Base-by-base conservation (phyloP, 2,888 invertebrate species). In the Heliconius cydno region DNA sequence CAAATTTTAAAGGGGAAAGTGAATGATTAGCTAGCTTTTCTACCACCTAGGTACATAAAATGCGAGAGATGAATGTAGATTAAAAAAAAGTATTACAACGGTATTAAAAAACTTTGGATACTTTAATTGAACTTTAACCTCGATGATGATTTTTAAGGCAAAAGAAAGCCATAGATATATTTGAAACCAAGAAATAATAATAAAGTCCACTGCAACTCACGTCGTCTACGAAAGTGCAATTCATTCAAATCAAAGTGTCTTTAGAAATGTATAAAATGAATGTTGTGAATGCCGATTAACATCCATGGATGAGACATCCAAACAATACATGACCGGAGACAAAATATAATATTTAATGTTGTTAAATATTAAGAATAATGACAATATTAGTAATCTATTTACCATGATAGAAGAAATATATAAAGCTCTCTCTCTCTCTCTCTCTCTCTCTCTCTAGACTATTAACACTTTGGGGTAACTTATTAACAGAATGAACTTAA, bases 221-320 rank as follows among this genome's bases (percentile, higher is more conserved):
- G 12, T 34, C 34, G 34, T 38, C 15, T 22, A 72, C 28, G 71
- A 38, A 78, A 65, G 70, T 60, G 57, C 72, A 60, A 60, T 60
- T 73, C 73, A 60, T 60, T 57, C 73, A 38, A 13, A 73, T 30
- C 34, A 15, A 73, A 57, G n/a, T 60, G 30, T 57, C 38, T 22
- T 60, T 38, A 60, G 34, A 73, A 60, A 13, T 60, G 34, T 60
- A 73, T 34, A 60, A 57, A 57, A 57, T 34, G 22, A 57, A 57
- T 34, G 22, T 19, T 30, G 72, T 72, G 34, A 73, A 34, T 34
- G n/a, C 2, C 22, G 72, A 38, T 60, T 34, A 73, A 73, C 60
- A 10, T 73, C 25, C 7, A 28, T 28, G 28, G 28, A 28, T 28
- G 28, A 28, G 28, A 28, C 12, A n/a, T 67, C 41, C 34, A 68